phyloP scores from a whole-genome alignment of 92 coral and sea anemone genomes.

The Hydrozoanthus gracilis region DNA sequence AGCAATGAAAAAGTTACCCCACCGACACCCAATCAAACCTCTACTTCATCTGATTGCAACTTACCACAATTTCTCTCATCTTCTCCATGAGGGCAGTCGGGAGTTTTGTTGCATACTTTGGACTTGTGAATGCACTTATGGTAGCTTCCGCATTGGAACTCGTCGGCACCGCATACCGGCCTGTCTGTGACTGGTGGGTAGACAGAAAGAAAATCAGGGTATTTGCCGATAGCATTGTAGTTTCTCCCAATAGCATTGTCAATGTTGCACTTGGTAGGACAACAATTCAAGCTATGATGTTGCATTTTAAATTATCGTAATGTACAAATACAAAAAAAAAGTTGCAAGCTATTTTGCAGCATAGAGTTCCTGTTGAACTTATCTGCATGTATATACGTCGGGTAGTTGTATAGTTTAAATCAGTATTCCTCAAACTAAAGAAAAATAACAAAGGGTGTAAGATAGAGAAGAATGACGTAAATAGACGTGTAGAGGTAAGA shows the following conservation, averaged over 20 bases:
- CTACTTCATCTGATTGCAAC: constrained; percentile 23
- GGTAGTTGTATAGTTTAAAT: too few species aligned
- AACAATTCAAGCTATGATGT: not conserved
- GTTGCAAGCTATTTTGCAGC: too few species aligned
- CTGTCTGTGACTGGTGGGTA: constrained; percentile 52
- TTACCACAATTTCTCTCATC: constrained; percentile 88
- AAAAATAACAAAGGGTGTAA: too few species aligned
- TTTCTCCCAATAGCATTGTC: not conserved
- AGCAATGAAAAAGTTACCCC: not conserved
- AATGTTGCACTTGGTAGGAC: not conserved
- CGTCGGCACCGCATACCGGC: constrained; percentile 59
- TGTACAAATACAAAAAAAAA: not conserved
- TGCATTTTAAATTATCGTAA: not conserved
- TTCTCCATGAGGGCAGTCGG: constrained; percentile 90
- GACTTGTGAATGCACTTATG: constrained; percentile 68
- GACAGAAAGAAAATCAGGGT: not conserved
- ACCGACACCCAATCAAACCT: too few species aligned
- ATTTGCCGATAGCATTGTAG: not conserved
- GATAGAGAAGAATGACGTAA: too few species aligned
- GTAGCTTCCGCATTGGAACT: constrained; percentile 82
- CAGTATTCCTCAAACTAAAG: too few species aligned
- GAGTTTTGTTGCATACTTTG: constrained; percentile 77
- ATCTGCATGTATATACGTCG: too few species aligned
- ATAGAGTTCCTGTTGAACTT: too few species aligned
- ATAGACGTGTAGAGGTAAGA: too few species aligned